phyloP scores from a whole-genome alignment of 2,888 invertebrate genomes.

The Chrysopilus asiliformis region DNA sequence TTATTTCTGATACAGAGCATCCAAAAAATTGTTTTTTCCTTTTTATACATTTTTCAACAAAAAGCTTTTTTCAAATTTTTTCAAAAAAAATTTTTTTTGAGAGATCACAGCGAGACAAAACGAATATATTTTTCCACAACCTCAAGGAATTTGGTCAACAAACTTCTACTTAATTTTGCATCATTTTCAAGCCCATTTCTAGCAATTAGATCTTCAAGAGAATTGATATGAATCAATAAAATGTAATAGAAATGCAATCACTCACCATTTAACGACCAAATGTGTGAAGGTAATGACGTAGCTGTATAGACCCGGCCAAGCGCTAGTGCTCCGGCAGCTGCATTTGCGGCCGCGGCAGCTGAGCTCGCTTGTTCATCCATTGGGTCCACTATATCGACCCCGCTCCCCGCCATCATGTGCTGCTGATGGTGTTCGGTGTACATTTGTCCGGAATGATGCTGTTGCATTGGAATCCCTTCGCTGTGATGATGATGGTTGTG shows the following conservation, averaged over 20 bases:
- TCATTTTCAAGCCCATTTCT: too few species aligned
- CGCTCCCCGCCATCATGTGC: constrained; percentile 8
- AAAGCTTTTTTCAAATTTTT: too few species aligned
- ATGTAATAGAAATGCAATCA: constrained; percentile 15
- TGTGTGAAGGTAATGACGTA: constrained; percentile 80
- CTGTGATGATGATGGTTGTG: constrained; percentile 19
- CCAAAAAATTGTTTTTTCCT: too few species aligned
- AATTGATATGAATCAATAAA: too few species aligned
- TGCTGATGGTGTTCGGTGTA: constrained; percentile 41
- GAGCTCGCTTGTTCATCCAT: constrained; percentile 38
- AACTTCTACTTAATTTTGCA: too few species aligned
- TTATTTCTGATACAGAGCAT: too few species aligned
- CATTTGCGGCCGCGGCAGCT: constrained; percentile 24
- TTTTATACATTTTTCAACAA: too few species aligned
- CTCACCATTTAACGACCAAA: constrained; percentile 85
- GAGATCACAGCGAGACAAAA: too few species aligned
- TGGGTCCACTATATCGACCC: constrained; percentile 40
- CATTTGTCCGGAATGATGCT: constrained; percentile 7
- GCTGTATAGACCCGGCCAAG: constrained; percentile 73
- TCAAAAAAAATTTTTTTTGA: too few species aligned
- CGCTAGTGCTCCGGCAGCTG: constrained; percentile 36
- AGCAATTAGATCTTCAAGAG: too few species aligned
- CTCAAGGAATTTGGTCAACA: too few species aligned
- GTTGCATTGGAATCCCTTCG: constrained; percentile 24
- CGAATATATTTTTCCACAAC: too few species aligned